Conservation (phyloP, 2,113 vertebrate genomes). For the Sardina pilchardus region DNA sequence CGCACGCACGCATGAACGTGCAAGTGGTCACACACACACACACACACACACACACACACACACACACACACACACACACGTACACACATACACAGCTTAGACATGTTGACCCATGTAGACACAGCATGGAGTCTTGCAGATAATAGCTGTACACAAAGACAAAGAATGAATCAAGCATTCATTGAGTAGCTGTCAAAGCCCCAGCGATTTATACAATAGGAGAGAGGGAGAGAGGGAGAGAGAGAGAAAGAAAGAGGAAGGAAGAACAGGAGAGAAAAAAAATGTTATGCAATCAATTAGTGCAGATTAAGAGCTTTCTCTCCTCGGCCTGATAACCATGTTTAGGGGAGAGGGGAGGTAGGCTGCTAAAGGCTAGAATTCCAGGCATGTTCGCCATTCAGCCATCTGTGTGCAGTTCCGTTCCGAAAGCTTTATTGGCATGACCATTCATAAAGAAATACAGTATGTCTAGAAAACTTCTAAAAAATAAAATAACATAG, state of each 20-base stretch:
- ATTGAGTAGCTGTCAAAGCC: neutral
- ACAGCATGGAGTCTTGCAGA: neutral
- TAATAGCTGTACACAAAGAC: conserved; percentile 60
- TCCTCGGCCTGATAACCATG: conserved; percentile 49
- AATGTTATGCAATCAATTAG: conserved; percentile 61
- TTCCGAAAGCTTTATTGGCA: too few species aligned
- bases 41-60: neutral
- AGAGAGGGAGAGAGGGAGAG: neutral
- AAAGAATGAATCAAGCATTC: conserved; percentile 47
- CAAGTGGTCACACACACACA: neutral
- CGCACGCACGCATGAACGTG: neutral
- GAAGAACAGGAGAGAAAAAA: neutral
- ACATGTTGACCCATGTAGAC: neutral
- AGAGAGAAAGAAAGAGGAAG: neutral
- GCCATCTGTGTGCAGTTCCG: too few species aligned
- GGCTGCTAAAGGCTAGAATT: neutral
- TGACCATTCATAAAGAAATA: too few species aligned
- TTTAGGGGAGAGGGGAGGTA: conserved; percentile 29
- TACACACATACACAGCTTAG: neutral
- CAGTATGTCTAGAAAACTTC: too few species aligned
- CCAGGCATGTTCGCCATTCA: neutral
- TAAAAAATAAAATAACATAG: too few species aligned
- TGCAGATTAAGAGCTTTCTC: conserved; percentile 63
- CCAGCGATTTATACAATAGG: neutral
- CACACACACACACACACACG: neutral